These are phyloP conservation scores for Calonectris borealis DNA, from an alignment of 2,113 vertebrate genomes.

Conservation along the genomic window DNA sequence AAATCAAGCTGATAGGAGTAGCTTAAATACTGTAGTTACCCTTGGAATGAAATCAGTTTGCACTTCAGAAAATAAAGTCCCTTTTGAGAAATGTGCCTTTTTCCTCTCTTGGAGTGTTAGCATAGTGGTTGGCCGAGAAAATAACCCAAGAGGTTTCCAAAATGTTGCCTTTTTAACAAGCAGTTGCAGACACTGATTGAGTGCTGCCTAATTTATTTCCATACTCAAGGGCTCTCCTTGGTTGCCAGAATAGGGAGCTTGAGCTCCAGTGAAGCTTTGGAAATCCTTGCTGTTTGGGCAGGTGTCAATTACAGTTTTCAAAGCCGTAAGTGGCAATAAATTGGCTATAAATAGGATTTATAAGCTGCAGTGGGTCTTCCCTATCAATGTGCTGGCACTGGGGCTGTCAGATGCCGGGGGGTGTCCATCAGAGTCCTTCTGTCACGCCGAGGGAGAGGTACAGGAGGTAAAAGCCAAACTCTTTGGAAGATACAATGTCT, in stretches of 20 bases:
- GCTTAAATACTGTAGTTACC: neutral
- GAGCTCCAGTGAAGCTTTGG: neutral
- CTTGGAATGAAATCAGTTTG: constrained; percentile 2
- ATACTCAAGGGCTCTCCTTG: neutral
- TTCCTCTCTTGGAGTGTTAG: neutral
- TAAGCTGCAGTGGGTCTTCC: neutral
- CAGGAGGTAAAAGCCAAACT: neutral
- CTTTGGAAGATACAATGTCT: neutral
- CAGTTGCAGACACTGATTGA: neutral
- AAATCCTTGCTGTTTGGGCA: neutral
- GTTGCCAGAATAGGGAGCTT: neutral
- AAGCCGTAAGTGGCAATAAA: neutral
- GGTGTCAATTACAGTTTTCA: neutral
- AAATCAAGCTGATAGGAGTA: neutral
- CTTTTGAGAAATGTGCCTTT: constrained; percentile 1
- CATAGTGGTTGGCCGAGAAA: neutral
- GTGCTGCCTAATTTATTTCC: neutral
- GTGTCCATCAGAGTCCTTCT: neutral
- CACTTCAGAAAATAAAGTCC: constrained; percentile 23
- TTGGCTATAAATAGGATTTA: neutral
- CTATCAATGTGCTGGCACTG: neutral
- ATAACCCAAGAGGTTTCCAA: neutral
- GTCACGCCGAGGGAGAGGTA: neutral
- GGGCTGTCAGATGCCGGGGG: neutral
- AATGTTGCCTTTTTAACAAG: constrained; percentile 23